These are phyloP conservation scores for Ceryle rudis DNA, from an alignment of 2,797 vertebrate genomes.

Conservation along the genomic window DNA sequence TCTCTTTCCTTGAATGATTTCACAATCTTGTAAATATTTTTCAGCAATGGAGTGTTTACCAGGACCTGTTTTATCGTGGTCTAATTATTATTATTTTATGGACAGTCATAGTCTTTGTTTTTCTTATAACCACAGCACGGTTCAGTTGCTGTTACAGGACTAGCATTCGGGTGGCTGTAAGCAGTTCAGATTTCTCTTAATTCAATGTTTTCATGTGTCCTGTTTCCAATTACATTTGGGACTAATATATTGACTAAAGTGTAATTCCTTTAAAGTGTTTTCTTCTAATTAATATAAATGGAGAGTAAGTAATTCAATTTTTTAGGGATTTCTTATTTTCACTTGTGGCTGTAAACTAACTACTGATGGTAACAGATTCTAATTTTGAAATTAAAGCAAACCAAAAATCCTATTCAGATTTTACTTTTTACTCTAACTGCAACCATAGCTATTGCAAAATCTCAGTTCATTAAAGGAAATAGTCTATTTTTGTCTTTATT, in stretches of 20 bases:
- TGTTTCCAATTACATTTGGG: neutral
- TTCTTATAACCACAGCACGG: neutral
- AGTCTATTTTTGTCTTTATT: neutral
- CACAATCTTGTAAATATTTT: neutral
- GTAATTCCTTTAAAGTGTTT: conserved; percentile 15
- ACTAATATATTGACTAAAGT: neutral
- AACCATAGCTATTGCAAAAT: neutral
- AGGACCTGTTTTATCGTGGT: neutral
- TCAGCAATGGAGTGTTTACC: neutral
- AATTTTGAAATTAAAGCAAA: neutral
- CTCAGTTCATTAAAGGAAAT: neutral
- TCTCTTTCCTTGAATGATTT: neutral
- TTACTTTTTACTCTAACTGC: neutral
- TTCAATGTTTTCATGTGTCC: neutral
- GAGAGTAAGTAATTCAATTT: neutral
- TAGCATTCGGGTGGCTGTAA: neutral
- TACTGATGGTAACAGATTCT: neutral
- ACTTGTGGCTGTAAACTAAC: neutral
- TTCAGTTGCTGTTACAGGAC: neutral
- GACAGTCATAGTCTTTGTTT: neutral
- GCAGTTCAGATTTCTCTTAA: neutral
- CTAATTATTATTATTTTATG: neutral
- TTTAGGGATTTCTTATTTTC: neutral
- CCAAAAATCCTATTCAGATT: neutral
- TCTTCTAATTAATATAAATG: conserved; percentile 2